Evolutionary conservation across 2,888 invertebrate species (phyloP).

Genomic region (Tenthredo scrophulariae): DNA sequence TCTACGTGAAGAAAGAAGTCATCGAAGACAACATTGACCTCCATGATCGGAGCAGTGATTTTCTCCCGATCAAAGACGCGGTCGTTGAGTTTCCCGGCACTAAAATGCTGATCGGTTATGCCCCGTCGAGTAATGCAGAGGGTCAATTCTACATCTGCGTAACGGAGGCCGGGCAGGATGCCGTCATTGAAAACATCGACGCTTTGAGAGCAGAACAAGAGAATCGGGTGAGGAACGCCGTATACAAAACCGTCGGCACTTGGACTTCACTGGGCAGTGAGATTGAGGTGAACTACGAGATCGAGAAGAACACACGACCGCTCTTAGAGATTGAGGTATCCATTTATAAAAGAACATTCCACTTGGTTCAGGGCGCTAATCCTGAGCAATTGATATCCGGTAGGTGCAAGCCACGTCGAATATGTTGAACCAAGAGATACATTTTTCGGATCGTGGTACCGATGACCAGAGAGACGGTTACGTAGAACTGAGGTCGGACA

Average conservation of each 20-base stretch:
- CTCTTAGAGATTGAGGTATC: slow-evolving; percentile 85
- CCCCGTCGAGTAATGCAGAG: slow-evolving; percentile 82
- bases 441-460: slow-evolving; percentile 81
- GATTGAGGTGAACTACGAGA: slow-evolving; percentile 81
- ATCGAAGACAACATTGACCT: slow-evolving; percentile 83
- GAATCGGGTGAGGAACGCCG: slow-evolving; percentile 78
- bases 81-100: slow-evolving; percentile 73
- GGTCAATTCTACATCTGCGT: slow-evolving; percentile 87
- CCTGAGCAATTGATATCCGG: background rate
- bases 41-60: slow-evolving; percentile 80
- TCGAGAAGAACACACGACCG: slow-evolving; percentile 80
- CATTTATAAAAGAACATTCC: slow-evolving; percentile 69
- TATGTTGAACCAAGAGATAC: slow-evolving; percentile 68
- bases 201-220: slow-evolving; percentile 66
- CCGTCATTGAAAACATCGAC: slow-evolving; percentile 75
- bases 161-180: slow-evolving; percentile 80
- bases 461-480: slow-evolving; percentile 85
- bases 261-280: slow-evolving; percentile 86
- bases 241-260: slow-evolving; percentile 80
- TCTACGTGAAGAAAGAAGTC: slow-evolving; percentile 81
- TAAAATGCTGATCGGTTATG: slow-evolving; percentile 83
- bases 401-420: slow-evolving; percentile 22
- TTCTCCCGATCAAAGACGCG: slow-evolving; percentile 76
- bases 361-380: background rate
- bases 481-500: slow-evolving; percentile 83